Evolutionary conservation across 2,888 invertebrate species (phyloP).

Genomic region (Alitta virens): DNA sequence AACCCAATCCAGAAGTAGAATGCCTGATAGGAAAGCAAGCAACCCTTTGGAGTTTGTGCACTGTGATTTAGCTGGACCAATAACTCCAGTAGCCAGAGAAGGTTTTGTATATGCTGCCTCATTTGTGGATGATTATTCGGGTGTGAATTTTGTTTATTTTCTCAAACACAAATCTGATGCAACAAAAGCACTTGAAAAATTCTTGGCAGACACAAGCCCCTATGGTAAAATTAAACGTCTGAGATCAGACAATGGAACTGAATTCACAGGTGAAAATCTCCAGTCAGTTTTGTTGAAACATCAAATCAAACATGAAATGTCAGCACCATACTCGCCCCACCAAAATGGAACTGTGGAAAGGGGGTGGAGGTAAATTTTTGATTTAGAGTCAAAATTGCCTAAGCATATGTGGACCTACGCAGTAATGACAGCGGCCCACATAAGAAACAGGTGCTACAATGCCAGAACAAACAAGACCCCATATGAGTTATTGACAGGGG

Average conservation of each 20-base stretch:
- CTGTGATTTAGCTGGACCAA: too few species aligned
- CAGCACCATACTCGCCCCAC: slow-evolving; percentile 21
- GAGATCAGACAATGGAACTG: slow-evolving; percentile 1
- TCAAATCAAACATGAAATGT: slow-evolving; percentile 18
- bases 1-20: not conserved
- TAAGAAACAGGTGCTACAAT: too few species aligned
- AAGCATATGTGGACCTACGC: slow-evolving; percentile 22
- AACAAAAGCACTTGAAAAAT: not conserved
- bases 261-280: not conserved
- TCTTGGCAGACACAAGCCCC: not conserved
- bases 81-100: too few species aligned
- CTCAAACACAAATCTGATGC: slow-evolving; percentile 23
- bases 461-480: slow-evolving; percentile 14
- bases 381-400: slow-evolving; percentile 22
- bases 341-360: slow-evolving; percentile 28
- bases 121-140: slow-evolving; percentile 27
- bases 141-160: slow-evolving; percentile 20
- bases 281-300: slow-evolving; percentile 6
- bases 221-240: not conserved
- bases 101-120: not conserved
- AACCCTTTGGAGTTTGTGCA: too few species aligned
- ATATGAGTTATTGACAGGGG: slow-evolving; percentile 12
- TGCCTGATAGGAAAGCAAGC: too few species aligned
- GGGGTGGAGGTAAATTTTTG: slow-evolving; percentile 22
- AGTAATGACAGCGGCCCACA: not conserved